phyloP scores from a whole-genome alignment of 2,113 vertebrate genomes.

The Calypte anna region DNA sequence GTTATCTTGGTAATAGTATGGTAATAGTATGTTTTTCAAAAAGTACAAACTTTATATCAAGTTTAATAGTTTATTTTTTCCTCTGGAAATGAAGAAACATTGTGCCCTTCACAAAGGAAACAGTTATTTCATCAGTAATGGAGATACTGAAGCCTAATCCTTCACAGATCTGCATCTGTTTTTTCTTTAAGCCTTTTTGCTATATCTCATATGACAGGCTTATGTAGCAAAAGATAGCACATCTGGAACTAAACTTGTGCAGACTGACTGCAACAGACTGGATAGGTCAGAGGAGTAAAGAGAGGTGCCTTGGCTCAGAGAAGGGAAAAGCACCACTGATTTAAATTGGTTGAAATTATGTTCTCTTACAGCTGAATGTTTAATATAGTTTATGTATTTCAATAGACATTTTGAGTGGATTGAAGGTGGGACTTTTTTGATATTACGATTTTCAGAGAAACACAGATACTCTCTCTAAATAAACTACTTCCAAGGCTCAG shows the following conservation, averaged over 20 bases:
- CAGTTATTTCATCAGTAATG: background rate
- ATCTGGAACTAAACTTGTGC: background rate
- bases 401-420: constrained; percentile 16
- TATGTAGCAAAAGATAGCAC: background rate
- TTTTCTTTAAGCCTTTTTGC: background rate
- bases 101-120: background rate
- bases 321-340: background rate
- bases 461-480: constrained; percentile 25
- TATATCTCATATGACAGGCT: background rate
- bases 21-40: background rate
- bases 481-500: constrained; percentile 47
- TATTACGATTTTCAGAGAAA: constrained; percentile 52
- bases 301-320: background rate
- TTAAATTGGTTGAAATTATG: background rate
- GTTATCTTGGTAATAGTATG: background rate
- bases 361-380: background rate
- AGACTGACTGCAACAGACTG: background rate
- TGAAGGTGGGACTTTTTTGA: constrained; percentile 54
- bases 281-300: background rate
- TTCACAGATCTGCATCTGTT: background rate
- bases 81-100: background rate
- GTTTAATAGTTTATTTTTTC: background rate
- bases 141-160: background rate
- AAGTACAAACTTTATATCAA: background rate
- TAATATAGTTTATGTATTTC: background rate